Conservation (phyloP, 2,797 vertebrate genomes). For the Pseudotriccus pelzelni region DNA sequence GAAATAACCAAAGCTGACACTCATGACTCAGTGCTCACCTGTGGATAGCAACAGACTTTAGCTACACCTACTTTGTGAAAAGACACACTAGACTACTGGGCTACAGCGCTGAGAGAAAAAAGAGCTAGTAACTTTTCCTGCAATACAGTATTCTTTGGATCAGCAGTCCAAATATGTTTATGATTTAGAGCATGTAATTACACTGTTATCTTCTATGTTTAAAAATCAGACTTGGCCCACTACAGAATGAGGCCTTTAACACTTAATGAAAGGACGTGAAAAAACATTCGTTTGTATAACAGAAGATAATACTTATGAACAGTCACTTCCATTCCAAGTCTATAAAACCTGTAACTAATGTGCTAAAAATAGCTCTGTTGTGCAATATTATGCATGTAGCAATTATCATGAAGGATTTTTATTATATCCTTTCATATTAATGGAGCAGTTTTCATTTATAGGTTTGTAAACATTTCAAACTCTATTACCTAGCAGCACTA, state of each 20-base stretch:
- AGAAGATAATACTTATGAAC: constrained; percentile 42
- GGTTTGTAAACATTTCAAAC: constrained; percentile 76
- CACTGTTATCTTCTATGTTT: background rate
- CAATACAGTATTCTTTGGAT: background rate
- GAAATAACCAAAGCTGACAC: background rate
- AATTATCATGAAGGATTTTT: constrained; percentile 72
- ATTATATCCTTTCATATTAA: constrained; percentile 74
- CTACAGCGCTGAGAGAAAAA: background rate
- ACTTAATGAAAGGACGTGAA: constrained; percentile 27
- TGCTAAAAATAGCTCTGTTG: constrained; percentile 64
- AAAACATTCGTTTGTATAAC: background rate
- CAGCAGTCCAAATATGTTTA: background rate
- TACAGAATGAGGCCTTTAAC: background rate
- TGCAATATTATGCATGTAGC: constrained; percentile 51
- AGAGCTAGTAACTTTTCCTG: background rate
- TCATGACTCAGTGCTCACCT: fast-evolving
- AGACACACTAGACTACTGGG: background rate
- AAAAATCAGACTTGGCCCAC: background rate
- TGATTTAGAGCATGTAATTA: background rate
- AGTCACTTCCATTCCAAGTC: constrained; percentile 27
- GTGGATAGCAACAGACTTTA: background rate
- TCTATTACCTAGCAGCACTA: constrained; percentile 67
- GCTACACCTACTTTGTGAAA: background rate
- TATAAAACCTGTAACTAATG: constrained; percentile 56
- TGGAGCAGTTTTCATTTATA: constrained; percentile 66